Evolutionary conservation across 2,113 vertebrate genomes (phyloP).

Genomic region (Semicossyphus pulcher): DNA sequence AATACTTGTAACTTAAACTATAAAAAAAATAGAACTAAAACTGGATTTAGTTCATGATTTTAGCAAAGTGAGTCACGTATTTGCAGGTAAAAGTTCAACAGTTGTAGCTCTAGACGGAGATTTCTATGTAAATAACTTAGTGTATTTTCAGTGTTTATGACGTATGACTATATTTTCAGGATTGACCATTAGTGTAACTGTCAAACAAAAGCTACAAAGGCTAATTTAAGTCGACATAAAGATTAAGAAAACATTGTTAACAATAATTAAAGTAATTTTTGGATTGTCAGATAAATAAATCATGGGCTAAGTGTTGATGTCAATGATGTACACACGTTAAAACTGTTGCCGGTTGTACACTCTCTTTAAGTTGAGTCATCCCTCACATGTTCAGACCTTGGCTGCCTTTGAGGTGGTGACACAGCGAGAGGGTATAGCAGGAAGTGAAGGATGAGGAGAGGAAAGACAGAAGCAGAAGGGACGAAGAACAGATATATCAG

Average conservation of each 20-base stretch:
- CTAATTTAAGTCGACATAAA: too few species aligned
- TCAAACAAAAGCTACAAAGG: too few species aligned
- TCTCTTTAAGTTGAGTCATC: neutral
- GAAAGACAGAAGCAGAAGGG: neutral
- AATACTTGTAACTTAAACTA: too few species aligned
- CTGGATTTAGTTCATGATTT: too few species aligned
- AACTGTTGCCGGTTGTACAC: neutral
- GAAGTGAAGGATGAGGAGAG: conserved; percentile 15
- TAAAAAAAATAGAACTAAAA: too few species aligned
- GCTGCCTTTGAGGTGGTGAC: neutral
- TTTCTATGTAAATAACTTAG: too few species aligned
- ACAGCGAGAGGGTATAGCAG: neutral
- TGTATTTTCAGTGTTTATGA: too few species aligned
- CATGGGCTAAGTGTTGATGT: neutral
- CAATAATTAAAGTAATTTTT: neutral
- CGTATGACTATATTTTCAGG: too few species aligned
- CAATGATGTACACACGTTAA: neutral
- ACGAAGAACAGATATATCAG: conserved; percentile 3
- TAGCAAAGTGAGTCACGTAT: too few species aligned
- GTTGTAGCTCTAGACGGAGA: too few species aligned
- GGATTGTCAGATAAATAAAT: neutral
- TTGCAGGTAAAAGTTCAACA: too few species aligned
- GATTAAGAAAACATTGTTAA: neutral
- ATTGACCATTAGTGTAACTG: too few species aligned
- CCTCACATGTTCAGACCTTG: neutral